Percentiles rank a stretch among this genome's conserved stretches.
phyloP scores from a whole-genome alignment of 2,888 invertebrate species.

The Drosophila kanekoi region DNA sequence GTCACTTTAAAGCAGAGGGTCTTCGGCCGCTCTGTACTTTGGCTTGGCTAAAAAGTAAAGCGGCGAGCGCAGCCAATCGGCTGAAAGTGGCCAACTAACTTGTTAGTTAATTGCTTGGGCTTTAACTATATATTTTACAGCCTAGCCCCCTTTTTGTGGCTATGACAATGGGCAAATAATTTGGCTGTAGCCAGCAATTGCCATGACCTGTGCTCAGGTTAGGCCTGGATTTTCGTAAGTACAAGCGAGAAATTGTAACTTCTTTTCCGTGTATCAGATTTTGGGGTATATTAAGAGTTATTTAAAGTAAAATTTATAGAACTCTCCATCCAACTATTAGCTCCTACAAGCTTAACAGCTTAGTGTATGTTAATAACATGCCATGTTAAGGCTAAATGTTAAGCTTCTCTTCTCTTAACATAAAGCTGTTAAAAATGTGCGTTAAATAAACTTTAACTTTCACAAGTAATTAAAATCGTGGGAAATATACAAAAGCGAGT shows the following conservation, averaged over 20 bases:
- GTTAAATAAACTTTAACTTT: neutral
- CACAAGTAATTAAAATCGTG: slow-evolving; percentile 4
- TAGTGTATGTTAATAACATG: neutral
- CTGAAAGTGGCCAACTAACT: slow-evolving; percentile 55
- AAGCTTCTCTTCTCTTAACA: neutral
- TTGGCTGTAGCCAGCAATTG: slow-evolving; percentile 8
- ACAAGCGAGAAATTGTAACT: neutral
- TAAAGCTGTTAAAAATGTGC: neutral
- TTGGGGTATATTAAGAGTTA: neutral
- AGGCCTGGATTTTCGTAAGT: neutral
- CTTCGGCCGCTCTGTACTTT: slow-evolving; percentile 12
- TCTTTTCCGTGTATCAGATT: neutral
- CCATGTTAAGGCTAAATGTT: neutral
- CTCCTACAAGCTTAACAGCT: neutral
- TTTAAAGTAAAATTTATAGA: too few relatives aligned
- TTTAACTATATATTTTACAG: slow-evolving; percentile 14
- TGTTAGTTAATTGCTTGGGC: slow-evolving; percentile 50
- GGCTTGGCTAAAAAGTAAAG: slow-evolving; percentile 4
- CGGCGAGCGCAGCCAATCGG: slow-evolving; percentile 18
- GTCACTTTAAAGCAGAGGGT: slow-evolving; percentile 20
- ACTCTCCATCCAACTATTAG: neutral
- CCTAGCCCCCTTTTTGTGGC: slow-evolving; percentile 13
- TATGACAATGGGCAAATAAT: neutral
- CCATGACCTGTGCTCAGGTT: neutral
- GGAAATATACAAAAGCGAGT: slow-evolving; percentile 1